These are phyloP conservation scores for Natrix natrix DNA, from an alignment of 2,797 vertebrate species.

Conservation along the genomic window DNA sequence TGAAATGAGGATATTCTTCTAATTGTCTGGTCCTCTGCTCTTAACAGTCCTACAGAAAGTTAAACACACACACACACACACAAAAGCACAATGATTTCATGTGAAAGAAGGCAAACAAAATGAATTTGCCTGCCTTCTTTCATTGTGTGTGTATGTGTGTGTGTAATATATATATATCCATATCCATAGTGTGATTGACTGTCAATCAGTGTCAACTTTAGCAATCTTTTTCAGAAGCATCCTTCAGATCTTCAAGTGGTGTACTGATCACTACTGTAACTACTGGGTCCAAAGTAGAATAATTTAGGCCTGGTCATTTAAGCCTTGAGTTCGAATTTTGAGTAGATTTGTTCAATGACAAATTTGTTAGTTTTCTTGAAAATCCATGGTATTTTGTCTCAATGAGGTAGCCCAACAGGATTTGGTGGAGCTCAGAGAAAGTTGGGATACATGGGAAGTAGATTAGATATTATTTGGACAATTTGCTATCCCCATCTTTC, in stretches of 20 bases:
- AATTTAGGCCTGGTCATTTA: neutral
- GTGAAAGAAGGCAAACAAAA: neutral
- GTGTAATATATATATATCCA: too few relatives aligned
- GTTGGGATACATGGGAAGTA: neutral
- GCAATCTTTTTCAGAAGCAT: neutral
- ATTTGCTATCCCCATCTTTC: neutral
- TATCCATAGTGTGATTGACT: neutral
- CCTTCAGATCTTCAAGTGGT: neutral
- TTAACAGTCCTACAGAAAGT: neutral
- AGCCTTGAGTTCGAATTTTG: neutral
- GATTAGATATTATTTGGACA: neutral
- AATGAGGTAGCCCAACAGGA: neutral
- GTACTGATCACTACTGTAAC: neutral
- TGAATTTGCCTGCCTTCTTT: too few relatives aligned
- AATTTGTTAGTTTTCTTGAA: neutral
- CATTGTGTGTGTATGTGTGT: too few relatives aligned
- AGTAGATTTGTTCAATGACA: neutral
- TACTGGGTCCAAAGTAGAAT: neutral
- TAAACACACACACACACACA: neutral
- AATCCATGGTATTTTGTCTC: neutral
- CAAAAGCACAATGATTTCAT: neutral
- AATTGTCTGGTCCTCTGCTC: neutral
- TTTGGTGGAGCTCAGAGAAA: neutral
- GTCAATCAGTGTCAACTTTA: neutral
- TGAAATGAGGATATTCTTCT: neutral